Conservation (phyloP, 2,113 vertebrate genomes). For the Vireo altiloquus region DNA sequence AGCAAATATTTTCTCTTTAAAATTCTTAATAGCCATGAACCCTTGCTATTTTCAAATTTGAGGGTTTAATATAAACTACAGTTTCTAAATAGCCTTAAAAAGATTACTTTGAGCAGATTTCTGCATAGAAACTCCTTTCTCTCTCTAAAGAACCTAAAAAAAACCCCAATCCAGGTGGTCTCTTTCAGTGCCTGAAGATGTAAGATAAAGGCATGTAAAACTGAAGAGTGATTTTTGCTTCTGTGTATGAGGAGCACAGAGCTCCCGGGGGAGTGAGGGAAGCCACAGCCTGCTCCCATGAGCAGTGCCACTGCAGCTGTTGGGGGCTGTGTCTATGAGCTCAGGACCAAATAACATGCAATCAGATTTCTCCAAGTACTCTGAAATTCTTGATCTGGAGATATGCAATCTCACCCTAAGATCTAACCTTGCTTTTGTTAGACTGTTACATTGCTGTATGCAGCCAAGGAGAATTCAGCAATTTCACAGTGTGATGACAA, state of each 20-base stretch:
- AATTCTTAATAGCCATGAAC: neutral
- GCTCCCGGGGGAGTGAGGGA: neutral
- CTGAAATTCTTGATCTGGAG: neutral
- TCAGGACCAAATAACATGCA: neutral
- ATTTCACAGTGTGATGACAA: neutral
- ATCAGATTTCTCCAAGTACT: neutral
- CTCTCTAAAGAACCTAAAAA: neutral
- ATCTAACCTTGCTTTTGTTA: neutral
- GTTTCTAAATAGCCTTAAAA: neutral
- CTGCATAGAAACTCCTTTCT: neutral
- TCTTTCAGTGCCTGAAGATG: neutral
- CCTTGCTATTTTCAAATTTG: neutral
- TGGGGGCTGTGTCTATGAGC: neutral
- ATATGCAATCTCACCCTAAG: neutral
- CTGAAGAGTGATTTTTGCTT: neutral
- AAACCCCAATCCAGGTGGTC: accelerated
- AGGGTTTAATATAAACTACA: neutral
- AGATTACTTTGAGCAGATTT: neutral
- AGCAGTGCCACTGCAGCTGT: neutral
- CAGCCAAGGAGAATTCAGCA: neutral
- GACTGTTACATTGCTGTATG: neutral
- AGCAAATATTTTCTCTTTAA: neutral
- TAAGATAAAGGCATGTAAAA: neutral
- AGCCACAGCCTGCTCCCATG: neutral
- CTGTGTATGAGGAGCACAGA: neutral